These are phyloP conservation scores for Aythya fuligula DNA, from an alignment of 2,797 vertebrate species.

Conservation along the genomic window DNA sequence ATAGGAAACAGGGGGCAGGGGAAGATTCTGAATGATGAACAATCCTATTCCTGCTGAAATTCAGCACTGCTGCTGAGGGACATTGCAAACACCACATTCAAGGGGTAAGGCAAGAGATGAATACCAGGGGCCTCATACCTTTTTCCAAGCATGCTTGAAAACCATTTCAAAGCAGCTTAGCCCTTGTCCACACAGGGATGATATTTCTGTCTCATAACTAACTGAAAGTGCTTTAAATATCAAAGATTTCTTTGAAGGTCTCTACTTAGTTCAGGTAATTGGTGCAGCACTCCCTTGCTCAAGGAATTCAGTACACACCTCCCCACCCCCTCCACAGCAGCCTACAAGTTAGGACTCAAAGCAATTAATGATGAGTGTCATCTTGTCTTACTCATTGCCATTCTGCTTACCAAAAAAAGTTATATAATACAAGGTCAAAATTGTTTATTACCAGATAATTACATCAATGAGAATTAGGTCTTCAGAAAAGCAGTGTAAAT, in stretches of 20 bases:
- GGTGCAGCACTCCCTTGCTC: not conserved
- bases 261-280: not conserved
- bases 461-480: not conserved
- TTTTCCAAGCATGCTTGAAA: not conserved
- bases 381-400: not conserved
- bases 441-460: not conserved
- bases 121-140: not conserved
- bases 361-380: not conserved
- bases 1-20: rapidly evolving
- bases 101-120: not conserved
- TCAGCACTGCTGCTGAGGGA: not conserved
- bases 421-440: not conserved
- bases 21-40: not conserved
- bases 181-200: not conserved
- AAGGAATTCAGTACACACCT: not conserved
- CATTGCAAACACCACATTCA: not conserved
- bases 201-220: not conserved
- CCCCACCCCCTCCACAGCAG: not conserved
- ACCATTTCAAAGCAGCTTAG: not conserved
- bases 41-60: not conserved
- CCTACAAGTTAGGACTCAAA: not conserved
- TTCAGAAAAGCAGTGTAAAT: not conserved
- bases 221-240: not conserved
- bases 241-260: not conserved
- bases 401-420: not conserved